Conservation (phyloP, 2,888 invertebrate genomes). For the Teleiodes luculella region DNA sequence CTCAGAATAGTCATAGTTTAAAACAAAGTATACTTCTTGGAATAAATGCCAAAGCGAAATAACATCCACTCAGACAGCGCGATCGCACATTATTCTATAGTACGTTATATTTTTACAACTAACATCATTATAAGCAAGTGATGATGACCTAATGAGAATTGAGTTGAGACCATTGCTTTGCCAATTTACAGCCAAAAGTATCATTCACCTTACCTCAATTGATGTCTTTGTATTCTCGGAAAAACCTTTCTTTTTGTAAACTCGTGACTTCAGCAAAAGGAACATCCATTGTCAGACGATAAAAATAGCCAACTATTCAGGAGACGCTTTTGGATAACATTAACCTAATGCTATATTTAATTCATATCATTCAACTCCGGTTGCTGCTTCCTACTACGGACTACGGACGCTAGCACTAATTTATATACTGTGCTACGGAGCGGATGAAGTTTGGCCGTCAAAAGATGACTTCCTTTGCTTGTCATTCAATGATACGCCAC, state of each 20-base stretch:
- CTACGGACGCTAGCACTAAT: too few relatives aligned
- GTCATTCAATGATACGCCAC: constrained; percentile 6
- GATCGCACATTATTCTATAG: constrained; percentile 10
- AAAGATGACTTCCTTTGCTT: constrained; percentile 8
- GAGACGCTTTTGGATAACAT: too few relatives aligned
- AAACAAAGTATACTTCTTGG: too few relatives aligned
- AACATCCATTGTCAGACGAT: not conserved
- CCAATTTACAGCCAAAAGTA: constrained; percentile 13
- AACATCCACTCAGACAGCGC: constrained; percentile 11
- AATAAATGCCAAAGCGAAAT: too few relatives aligned
- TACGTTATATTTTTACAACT: too few relatives aligned
- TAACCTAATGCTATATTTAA: too few relatives aligned
- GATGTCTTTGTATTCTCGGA: constrained; percentile 10
- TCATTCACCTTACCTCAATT: constrained; percentile 1
- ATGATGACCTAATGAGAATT: not conserved
- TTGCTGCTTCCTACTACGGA: too few relatives aligned
- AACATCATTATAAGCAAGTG: too few relatives aligned
- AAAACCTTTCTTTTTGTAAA: constrained; percentile 6
- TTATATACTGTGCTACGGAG: too few relatives aligned
- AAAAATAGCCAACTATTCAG: too few relatives aligned
- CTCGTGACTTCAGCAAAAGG: not conserved
- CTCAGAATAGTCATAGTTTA: too few relatives aligned
- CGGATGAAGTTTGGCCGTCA: not conserved
- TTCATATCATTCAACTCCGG: too few relatives aligned
- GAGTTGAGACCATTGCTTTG: not conserved